Evolutionary conservation across 35 echinoderm and acorn worm species (phyloP).

Genomic region (Stichopus chloronotus): DNA sequence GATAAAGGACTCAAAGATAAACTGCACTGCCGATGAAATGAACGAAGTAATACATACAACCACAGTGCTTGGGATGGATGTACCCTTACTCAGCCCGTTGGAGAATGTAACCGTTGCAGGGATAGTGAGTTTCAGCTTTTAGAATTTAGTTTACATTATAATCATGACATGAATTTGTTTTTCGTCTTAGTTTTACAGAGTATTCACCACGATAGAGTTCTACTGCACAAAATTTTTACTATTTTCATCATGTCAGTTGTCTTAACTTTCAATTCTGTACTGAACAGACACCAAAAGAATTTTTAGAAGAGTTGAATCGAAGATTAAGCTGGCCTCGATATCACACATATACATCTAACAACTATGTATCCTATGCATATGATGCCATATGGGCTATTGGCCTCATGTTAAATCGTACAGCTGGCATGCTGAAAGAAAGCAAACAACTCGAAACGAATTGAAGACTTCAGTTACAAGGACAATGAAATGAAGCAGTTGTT

Average conservation of each 20-base stretch:
- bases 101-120: constrained; percentile 53
- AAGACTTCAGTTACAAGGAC: constrained; percentile 7
- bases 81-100: not conserved
- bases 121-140: constrained; percentile 34
- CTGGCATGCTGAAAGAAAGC: not conserved
- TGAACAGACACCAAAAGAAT: not conserved
- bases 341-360: not conserved
- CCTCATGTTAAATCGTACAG: constrained; percentile 10
- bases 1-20: not conserved
- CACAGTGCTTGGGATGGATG: constrained; percentile 16
- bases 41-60: constrained; percentile 3
- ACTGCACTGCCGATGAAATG: constrained; percentile 56
- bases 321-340: not conserved
- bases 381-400: constrained; percentile 14
- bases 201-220: not conserved
- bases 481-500: not conserved
- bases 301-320: not conserved
- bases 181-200: not conserved
- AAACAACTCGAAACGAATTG: not conserved
- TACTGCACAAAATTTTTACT: not conserved
- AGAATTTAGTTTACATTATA: not conserved
- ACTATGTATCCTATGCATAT: not conserved
- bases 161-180: not conserved
- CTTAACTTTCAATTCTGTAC: not conserved
- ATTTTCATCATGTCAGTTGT: not conserved